These are phyloP conservation scores for Plebejus melissa DNA, from an alignment of 2,888 invertebrate species.

Conservation along the genomic window DNA sequence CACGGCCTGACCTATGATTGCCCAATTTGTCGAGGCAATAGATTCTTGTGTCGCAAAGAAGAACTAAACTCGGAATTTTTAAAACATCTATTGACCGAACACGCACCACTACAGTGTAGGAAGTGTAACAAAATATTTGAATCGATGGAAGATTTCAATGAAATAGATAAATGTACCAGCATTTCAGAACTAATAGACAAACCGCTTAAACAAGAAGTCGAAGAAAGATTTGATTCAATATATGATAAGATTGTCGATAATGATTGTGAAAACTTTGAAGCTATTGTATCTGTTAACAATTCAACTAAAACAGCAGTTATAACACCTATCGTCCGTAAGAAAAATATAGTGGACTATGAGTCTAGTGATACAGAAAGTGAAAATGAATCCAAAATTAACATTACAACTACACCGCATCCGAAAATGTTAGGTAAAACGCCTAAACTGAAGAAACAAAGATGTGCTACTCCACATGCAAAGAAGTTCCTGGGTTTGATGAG, in stretches of 20 bases:
- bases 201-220: conserved; percentile 37
- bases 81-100: conserved; percentile 42
- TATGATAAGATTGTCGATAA: conserved; percentile 51
- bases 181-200: conserved; percentile 56
- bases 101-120: conserved; percentile 61
- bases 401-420: conserved; percentile 49
- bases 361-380: conserved; percentile 58
- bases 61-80: conserved; percentile 17
- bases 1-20: conserved; percentile 67
- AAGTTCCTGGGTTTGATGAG: conserved; percentile 53
- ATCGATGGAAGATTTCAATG: conserved; percentile 59
- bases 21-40: conserved; percentile 58
- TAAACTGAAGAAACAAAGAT: conserved; percentile 50
- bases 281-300: conserved; percentile 55
- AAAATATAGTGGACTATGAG: conserved; percentile 65
- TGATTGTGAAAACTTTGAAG: conserved; percentile 54
- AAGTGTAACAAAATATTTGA: conserved; percentile 61
- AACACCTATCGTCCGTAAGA: conserved; percentile 60
- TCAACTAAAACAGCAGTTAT: conserved; percentile 62
- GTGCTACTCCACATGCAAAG: conserved; percentile 63
- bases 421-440: conserved; percentile 55
- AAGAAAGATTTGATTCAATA: conserved; percentile 61
- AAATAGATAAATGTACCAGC: conserved; percentile 60
- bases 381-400: conserved; percentile 39
- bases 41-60: conserved; percentile 49